Evolutionary conservation across 1,140 invertebrate genomes (phyloP), one percentile per base, ranked within the genome.

Genomic region (Cephus cinctus): DNA sequence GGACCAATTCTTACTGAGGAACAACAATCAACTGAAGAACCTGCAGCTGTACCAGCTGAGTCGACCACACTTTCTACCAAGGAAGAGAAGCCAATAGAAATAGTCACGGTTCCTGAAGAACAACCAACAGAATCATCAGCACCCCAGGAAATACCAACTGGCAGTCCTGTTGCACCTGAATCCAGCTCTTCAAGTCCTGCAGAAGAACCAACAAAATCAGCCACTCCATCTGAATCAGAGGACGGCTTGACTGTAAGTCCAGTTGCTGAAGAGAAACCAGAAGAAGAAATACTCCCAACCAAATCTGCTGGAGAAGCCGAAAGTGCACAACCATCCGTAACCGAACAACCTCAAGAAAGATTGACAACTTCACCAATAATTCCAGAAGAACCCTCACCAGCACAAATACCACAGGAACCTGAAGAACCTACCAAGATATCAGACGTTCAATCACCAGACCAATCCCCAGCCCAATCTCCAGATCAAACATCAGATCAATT

Each of bases 201-300:
- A 4, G 43, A 50, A 45, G 21, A 25, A 19, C 18, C 41, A 39
- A 46, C 36, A 27, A 27, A 47, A 45, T 23, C 47, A 23, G 27
- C 47, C 15, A 45, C 50, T 20, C n/a, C n/a, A n/a, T n/a, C n/a
- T n/a, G n/a, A n/a, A n/a, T n/a, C n/a, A n/a, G n/a, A n/a, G n/a
- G n/a, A n/a, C n/a, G n/a, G n/a, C n/a, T n/a, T n/a, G 35, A 8
- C 45, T 4, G 34, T 48, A 51, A 40, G 20, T 14, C 38, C 51
- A 5, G 35, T 34, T 16, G 18, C 49, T 30, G 16, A 22, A 31
- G 45, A 63, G 43, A 45, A 35, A 36, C 20, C 48, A 47, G 47
- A 16, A 63, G 54, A 65, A 66, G 51, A 22, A 65, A 48, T 25
- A 43, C 39, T 30, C 36, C 52, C 42, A 59, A 60, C 42, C 61